Conservation (phyloP, 1,140 invertebrate genomes). For the Rhagoletis zephyria region DNA sequence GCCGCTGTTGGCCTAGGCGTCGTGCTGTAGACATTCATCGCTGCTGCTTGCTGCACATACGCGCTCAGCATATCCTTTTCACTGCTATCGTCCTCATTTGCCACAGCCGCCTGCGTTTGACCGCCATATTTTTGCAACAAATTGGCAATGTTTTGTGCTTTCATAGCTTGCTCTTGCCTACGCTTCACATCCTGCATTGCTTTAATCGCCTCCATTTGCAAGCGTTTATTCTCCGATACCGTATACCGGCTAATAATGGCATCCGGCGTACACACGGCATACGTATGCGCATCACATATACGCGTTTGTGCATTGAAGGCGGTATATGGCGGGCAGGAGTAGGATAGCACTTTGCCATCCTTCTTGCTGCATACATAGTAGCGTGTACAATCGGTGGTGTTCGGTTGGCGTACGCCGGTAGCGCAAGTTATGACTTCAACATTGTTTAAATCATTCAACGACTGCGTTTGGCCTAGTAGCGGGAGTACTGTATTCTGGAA, state of each 20-base stretch:
- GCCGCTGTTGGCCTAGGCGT: not conserved
- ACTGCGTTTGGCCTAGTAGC: slow-evolving; percentile 62
- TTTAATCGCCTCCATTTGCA: slow-evolving; percentile 68
- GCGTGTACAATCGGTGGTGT: slow-evolving; percentile 74
- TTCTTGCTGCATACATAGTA: slow-evolving; percentile 75
- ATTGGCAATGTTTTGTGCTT: slow-evolving; percentile 67
- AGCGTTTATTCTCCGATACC: slow-evolving; percentile 64
- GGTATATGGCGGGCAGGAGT: slow-evolving; percentile 74
- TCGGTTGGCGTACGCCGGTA: slow-evolving; percentile 73
- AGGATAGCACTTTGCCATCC: slow-evolving; percentile 72
- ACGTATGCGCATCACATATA: slow-evolving; percentile 73
- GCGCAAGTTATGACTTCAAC: slow-evolving; percentile 74
- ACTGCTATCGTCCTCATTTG: slow-evolving; percentile 12
- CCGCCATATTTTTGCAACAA: slow-evolving; percentile 64
- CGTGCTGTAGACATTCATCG: slow-evolving; percentile 42
- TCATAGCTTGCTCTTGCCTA: slow-evolving; percentile 62
- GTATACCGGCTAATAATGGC: slow-evolving; percentile 58
- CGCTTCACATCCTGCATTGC: slow-evolving; percentile 66
- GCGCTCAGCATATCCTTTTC: slow-evolving; percentile 63
- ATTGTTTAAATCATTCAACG: slow-evolving; percentile 62
- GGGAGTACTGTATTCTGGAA: slow-evolving; percentile 70
- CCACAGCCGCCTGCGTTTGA: not conserved
- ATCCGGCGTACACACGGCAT: slow-evolving; percentile 66
- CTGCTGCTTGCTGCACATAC: slow-evolving; percentile 62
- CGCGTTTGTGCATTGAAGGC: slow-evolving; percentile 74